A percentile compares a stretch with the other conserved stretches of the same genome.
These are phyloP conservation scores for Notodonta dromedarius DNA, from an alignment of 2,888 invertebrate genomes.

Conservation along the genomic window DNA sequence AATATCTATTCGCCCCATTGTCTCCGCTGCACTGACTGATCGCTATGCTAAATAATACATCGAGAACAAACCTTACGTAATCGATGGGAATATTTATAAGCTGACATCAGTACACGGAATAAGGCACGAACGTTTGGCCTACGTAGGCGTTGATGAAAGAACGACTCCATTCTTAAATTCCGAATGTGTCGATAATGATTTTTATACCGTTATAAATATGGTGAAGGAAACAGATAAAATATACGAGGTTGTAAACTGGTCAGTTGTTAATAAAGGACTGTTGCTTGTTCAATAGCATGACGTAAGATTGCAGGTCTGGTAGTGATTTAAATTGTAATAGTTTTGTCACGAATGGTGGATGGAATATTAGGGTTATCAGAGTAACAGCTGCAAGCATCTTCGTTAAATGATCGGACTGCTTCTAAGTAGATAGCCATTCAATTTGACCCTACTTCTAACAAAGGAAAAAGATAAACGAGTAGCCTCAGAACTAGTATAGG, in stretches of 20 bases:
- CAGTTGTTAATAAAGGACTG: neutral
- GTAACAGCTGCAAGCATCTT: too few species aligned
- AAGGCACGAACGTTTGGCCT: constrained; percentile 19
- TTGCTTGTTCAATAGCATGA: neutral
- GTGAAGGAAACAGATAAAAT: neutral
- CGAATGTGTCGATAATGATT: constrained; percentile 13
- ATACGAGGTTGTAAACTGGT: neutral
- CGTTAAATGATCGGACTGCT: too few species aligned
- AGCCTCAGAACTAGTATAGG: too few species aligned
- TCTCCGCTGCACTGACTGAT: neutral
- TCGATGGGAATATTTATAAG: constrained; percentile 42
- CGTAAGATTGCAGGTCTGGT: neutral
- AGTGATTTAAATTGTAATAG: neutral
- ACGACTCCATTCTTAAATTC: constrained; percentile 18
- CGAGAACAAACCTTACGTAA: constrained; percentile 42
- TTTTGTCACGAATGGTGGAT: neutral
- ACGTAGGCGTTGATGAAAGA: constrained; percentile 39
- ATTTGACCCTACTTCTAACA: too few species aligned
- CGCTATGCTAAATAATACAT: constrained; percentile 10
- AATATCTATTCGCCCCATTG: neutral
- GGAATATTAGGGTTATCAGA: too few species aligned
- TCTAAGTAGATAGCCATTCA: too few species aligned
- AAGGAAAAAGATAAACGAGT: too few species aligned
- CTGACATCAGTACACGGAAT: constrained; percentile 48
- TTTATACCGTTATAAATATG: constrained; percentile 19